Evolutionary conservation across 1,140 invertebrate species (phyloP).

Genomic region (Leptinotarsa texana): DNA sequence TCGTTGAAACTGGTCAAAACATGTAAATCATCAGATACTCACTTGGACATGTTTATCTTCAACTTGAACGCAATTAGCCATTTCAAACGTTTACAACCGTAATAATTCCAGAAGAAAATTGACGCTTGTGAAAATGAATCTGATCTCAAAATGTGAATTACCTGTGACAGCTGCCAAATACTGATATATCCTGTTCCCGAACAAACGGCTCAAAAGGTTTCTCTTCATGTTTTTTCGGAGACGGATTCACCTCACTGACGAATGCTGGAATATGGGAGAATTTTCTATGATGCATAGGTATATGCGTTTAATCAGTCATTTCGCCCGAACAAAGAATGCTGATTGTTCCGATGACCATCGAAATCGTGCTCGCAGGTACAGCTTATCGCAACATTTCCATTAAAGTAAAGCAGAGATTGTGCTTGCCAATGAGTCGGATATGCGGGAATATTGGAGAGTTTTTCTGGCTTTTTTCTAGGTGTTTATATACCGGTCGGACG

Average conservation of each 20-base stretch:
- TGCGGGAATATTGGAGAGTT: no score
- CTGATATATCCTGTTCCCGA: slow-evolving; percentile 34
- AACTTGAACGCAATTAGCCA: no score
- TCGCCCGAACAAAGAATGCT: no score
- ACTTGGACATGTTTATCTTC: not conserved
- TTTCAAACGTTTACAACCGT: not conserved
- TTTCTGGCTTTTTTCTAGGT: slow-evolving; percentile 44
- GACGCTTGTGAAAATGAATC: not conserved
- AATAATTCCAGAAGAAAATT: slow-evolving; percentile 18
- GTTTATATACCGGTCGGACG: slow-evolving; percentile 65
- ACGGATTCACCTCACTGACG: no score
- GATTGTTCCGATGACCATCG: no score
- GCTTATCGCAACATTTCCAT: no score
- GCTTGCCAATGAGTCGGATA: no score
- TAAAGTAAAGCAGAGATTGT: no score
- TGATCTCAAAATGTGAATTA: slow-evolving; percentile 20
- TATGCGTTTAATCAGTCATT: no score
- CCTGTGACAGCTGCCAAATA: slow-evolving; percentile 40
- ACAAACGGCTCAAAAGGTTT: not conserved
- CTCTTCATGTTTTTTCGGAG: not conserved
- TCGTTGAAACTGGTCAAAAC: not conserved
- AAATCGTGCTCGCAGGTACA: no score
- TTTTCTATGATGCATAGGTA: no score
- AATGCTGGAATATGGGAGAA: no score
- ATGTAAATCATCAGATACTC: slow-evolving; percentile 12